Conservation (phyloP, 2,797 vertebrate species). For the Microchirus variegatus region DNA sequence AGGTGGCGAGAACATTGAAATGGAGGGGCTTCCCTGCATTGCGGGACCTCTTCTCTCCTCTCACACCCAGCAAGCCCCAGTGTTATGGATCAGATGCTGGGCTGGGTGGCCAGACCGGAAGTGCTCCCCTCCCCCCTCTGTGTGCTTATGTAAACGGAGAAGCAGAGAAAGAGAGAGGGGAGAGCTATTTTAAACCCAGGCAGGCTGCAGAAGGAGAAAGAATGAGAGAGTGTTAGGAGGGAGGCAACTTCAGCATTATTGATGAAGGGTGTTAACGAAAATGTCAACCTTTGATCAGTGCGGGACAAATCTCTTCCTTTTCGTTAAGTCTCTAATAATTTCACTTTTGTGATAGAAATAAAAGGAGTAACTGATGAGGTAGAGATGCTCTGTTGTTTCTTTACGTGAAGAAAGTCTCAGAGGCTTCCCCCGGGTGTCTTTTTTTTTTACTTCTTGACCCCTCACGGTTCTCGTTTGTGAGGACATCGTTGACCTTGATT, state of each 20-base stretch:
- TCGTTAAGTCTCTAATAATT: conserved; percentile 7
- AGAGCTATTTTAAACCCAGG: conserved; percentile 85
- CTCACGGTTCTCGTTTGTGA: conserved; percentile 7
- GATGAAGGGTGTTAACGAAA: conserved; percentile 74
- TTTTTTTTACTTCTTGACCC: conserved; percentile 39
- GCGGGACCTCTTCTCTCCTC: conserved; percentile 25
- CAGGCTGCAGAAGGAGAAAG: conserved; percentile 78
- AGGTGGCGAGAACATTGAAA: conserved; percentile 35
- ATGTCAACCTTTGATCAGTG: conserved; percentile 47
- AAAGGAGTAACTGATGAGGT: conserved; percentile 24
- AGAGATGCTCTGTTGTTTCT: conserved; percentile 33
- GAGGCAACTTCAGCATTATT: conserved; percentile 76
- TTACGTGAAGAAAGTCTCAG: conserved; percentile 28
- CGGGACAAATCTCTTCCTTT: conserved; percentile 14
- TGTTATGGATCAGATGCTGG: conserved; percentile 78
- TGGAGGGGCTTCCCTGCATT: conserved; percentile 60
- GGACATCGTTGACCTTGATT: conserved; percentile 33
- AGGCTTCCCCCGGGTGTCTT: conserved; percentile 28
- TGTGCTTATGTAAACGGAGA: conserved; percentile 85
- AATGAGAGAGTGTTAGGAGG: conserved; percentile 72
- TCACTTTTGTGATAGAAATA: conserved; percentile 24
- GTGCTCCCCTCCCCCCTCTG: conserved; percentile 77
- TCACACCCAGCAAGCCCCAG: conserved; percentile 65
- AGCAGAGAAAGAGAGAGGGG: conserved; percentile 73
- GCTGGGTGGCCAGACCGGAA: conserved; percentile 82